phyloP scores from a whole-genome alignment of 2,888 invertebrate genomes.

The Rhaphigaster nebulosa region DNA sequence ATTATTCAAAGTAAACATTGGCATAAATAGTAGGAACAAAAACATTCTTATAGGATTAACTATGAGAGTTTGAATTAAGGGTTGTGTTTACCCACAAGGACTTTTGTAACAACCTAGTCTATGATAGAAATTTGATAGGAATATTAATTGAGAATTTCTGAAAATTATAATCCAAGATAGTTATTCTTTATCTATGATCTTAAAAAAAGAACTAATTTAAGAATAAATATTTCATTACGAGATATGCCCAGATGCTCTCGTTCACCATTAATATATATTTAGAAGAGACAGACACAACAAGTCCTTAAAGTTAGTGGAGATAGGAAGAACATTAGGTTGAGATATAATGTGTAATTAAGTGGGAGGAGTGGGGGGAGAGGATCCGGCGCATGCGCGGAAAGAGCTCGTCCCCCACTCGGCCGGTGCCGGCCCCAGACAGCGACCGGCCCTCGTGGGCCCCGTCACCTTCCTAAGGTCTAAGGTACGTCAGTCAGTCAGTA shows the following conservation, averaged over 20 bases:
- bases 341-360: neutral
- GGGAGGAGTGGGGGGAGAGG: neutral
- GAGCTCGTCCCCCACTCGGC: neutral
- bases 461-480: neutral
- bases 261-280: neutral
- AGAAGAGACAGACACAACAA: neutral
- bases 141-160: no score
- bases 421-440: slow-evolving; percentile 8
- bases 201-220: no score
- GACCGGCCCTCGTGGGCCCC: slow-evolving; percentile 39
- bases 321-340: neutral
- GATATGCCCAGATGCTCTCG: no score
- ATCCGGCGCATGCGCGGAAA: neutral
- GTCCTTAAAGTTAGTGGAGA: neutral
- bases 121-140: no score
- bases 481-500: slow-evolving; percentile 29
- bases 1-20: no score
- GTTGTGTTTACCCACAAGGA: no score
- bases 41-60: no score
- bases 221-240: neutral
- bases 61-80: no score
- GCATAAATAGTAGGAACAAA: no score
- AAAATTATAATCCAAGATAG: no score
- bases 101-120: no score
- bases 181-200: no score